These are phyloP conservation scores for Choloepus didactylus DNA, from an alignment of 2,797 vertebrate species.

Conservation along the genomic window DNA sequence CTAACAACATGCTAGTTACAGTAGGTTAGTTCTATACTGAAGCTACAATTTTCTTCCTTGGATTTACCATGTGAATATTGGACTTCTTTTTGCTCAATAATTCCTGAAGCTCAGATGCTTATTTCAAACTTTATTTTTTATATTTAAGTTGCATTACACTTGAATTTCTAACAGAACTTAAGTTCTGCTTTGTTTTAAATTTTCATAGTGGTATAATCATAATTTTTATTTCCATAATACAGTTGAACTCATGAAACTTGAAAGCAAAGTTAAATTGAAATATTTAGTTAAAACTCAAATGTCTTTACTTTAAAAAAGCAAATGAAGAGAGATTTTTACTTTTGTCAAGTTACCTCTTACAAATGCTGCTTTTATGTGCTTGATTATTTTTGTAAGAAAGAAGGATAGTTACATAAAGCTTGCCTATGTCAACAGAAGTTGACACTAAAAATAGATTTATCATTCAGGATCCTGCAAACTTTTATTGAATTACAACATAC, in stretches of 20 bases:
- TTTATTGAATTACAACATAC: no score
- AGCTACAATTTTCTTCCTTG: neutral
- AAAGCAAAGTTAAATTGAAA: slow-evolving; percentile 39
- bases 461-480: neutral
- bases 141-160: neutral
- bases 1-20: neutral
- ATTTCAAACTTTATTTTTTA: neutral
- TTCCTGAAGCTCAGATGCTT: neutral
- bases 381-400: neutral
- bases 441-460: neutral
- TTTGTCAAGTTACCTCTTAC: neutral
- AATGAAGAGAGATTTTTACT: neutral
- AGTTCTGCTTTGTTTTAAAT: neutral
- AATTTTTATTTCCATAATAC: neutral
- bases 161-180: neutral
- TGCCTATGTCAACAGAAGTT: neutral
- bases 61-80: neutral
- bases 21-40: neutral
- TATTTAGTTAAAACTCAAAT: neutral
- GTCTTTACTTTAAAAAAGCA: neutral
- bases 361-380: neutral
- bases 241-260: neutral
- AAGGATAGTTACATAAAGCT: neutral
- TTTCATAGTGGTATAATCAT: neutral
- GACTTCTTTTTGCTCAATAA: neutral